These are phyloP conservation scores for Cynocephalus volans DNA, from an alignment of 2,113 vertebrate species.

Conservation along the genomic window DNA sequence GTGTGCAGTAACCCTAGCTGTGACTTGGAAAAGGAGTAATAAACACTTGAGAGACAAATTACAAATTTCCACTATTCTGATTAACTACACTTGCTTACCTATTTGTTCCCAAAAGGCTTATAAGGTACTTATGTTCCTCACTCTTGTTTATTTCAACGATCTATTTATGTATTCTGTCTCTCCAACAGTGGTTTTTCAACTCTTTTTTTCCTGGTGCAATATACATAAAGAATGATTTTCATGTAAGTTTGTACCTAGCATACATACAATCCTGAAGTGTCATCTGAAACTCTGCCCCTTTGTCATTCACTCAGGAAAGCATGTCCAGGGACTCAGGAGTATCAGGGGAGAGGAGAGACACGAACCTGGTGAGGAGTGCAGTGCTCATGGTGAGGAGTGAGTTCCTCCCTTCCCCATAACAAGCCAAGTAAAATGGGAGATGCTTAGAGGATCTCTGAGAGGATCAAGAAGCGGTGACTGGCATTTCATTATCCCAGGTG, in stretches of 20 bases:
- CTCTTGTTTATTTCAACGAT: not conserved
- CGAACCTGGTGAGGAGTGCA: not conserved
- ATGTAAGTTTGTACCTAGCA: not conserved
- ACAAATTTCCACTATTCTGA: not conserved
- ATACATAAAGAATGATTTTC: not conserved
- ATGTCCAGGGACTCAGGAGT: not conserved
- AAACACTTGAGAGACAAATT: not conserved
- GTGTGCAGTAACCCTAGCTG: not conserved
- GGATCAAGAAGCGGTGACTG: not conserved
- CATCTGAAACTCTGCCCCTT: not conserved
- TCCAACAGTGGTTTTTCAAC: not conserved
- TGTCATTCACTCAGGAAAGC: not conserved
- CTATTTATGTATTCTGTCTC: constrained; percentile 1
- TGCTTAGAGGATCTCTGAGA: not conserved
- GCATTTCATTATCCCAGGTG: not conserved
- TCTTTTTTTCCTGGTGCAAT: not conserved
- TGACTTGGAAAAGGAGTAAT: constrained; percentile 7
- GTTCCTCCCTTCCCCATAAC: not conserved
- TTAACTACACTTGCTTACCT: not conserved
- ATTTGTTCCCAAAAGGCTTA: constrained; percentile 8
- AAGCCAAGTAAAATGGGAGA: not conserved
- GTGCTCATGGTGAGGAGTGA: not conserved
- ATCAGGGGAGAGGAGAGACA: not conserved
- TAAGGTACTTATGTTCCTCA: not conserved
- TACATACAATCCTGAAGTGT: not conserved